A percentile compares a stretch with the other conserved stretches of the same genome.
Conservation (phyloP, 1,140 invertebrate genomes). For the Trachymyrmex cornetzi region DNA sequence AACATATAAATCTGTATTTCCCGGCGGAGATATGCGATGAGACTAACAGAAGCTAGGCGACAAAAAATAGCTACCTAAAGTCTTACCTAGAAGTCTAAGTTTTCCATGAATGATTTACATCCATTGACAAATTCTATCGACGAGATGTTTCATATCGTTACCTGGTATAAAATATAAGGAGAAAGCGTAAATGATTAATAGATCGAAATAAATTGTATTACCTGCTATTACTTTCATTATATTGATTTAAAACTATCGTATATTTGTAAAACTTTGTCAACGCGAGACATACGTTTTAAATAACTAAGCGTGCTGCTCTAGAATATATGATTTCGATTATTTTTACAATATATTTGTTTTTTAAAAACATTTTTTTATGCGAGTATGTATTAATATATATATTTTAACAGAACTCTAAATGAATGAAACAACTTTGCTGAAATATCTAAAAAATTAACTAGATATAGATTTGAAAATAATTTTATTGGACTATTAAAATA, state of each 20-base stretch:
- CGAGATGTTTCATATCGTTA: neutral
- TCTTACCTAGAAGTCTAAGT: slow-evolving; percentile 73
- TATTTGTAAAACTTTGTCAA: neutral
- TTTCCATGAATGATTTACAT: neutral
- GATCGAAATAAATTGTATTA: no score
- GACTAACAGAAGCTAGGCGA: slow-evolving; percentile 17
- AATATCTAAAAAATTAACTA: no score
- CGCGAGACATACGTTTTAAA: neutral
- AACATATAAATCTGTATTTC: slow-evolving; percentile 79
- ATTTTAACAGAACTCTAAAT: neutral
- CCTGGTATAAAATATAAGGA: neutral
- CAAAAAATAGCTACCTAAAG: slow-evolving; percentile 72
- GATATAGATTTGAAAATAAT: no score
- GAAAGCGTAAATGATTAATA: neutral
- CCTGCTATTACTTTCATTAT: neutral
- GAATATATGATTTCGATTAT: neutral
- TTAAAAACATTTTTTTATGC: neutral
- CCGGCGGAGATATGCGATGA: slow-evolving; percentile 42
- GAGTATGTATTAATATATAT: neutral
- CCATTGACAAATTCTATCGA: slow-evolving; percentile 34
- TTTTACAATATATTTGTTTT: neutral
- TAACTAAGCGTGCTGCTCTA: neutral
- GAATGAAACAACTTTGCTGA: no score
- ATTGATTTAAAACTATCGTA: neutral
- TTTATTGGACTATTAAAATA: no score